Percentiles rank a stretch among this genome's conserved stretches.
Conservation (phyloP, 2,113 vertebrate genomes). For the Hippoglossus stenolepis region DNA sequence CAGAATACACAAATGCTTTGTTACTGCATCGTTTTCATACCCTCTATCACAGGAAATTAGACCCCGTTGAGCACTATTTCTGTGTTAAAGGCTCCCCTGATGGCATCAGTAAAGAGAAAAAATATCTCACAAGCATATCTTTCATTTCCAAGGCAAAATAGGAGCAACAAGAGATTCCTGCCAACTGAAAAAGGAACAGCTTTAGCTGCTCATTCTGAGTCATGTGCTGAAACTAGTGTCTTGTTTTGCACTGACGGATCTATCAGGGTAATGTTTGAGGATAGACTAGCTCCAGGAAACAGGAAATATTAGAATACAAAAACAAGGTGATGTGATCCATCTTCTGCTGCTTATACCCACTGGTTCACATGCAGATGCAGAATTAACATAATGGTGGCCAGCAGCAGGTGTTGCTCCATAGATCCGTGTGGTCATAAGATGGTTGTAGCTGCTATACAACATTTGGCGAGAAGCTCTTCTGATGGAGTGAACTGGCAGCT, state of each 20-base stretch:
- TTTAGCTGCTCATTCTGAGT: constrained; percentile 57
- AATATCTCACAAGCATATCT: constrained; percentile 50
- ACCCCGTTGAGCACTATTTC: constrained; percentile 37
- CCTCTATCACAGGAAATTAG: constrained; percentile 49
- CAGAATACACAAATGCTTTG: constrained; percentile 49
- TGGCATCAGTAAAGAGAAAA: constrained; percentile 43
- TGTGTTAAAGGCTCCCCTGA: constrained; percentile 45
- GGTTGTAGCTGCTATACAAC: neutral
- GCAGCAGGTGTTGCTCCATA: neutral
- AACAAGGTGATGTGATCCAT: neutral
- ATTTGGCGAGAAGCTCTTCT: neutral
- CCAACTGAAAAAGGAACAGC: constrained; percentile 49
- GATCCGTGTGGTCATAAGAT: neutral
- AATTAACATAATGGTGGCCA: too few relatives aligned
- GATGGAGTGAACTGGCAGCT: neutral
- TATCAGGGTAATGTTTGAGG: constrained; percentile 46
- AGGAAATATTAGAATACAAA: constrained; percentile 20
- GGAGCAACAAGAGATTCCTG: constrained; percentile 45
- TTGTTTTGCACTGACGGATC: constrained; percentile 51
- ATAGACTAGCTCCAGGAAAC: constrained; percentile 20
- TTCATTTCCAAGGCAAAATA: constrained; percentile 61
- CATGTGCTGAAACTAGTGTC: constrained; percentile 45
- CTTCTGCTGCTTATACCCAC: neutral
- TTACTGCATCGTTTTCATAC: constrained; percentile 51
- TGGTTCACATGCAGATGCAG: too few relatives aligned